Conservation (phyloP, 2,888 invertebrate genomes). For the Drosophila subsilvestris region DNA sequence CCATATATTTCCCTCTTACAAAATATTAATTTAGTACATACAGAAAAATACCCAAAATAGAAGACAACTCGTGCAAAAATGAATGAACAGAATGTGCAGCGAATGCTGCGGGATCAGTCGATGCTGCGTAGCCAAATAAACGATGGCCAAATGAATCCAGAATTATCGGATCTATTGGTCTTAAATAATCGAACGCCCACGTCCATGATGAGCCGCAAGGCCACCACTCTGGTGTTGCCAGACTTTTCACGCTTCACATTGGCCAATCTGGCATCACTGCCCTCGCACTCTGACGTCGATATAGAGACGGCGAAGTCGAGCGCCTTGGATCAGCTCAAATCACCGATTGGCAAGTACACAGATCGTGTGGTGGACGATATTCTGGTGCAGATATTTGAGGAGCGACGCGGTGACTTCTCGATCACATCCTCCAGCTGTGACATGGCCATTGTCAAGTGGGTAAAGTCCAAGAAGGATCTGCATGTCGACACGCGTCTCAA, state of each 20-base stretch:
- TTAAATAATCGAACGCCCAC: not conserved
- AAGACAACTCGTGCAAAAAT: not conserved
- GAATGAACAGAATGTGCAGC: not conserved
- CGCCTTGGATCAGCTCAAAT: not conserved
- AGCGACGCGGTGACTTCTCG: conserved; percentile 61
- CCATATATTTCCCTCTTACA: not conserved
- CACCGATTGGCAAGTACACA: conserved; percentile 42
- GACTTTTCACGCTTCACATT: conserved; percentile 18
- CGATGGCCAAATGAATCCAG: not conserved
- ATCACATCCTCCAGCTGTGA: conserved; percentile 64
- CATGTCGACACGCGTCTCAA: conserved; percentile 72
- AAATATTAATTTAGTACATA: not conserved
- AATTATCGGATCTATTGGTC: not conserved
- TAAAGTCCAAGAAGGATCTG: conserved; percentile 25
- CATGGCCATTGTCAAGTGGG: not conserved
- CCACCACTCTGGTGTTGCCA: not conserved
- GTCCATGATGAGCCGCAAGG: not conserved
- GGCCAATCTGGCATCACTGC: conserved; percentile 35
- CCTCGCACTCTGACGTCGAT: not conserved
- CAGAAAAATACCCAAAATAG: not conserved
- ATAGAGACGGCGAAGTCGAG: rapidly evolving
- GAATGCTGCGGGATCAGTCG: not conserved
- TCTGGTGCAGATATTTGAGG: conserved; percentile 64
- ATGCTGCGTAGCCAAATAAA: not conserved
- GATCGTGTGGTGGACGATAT: conserved; percentile 66